These are phyloP conservation scores for Xestia rhomboidea DNA, from an alignment of 2,888 invertebrate genomes.

Conservation along the genomic window DNA sequence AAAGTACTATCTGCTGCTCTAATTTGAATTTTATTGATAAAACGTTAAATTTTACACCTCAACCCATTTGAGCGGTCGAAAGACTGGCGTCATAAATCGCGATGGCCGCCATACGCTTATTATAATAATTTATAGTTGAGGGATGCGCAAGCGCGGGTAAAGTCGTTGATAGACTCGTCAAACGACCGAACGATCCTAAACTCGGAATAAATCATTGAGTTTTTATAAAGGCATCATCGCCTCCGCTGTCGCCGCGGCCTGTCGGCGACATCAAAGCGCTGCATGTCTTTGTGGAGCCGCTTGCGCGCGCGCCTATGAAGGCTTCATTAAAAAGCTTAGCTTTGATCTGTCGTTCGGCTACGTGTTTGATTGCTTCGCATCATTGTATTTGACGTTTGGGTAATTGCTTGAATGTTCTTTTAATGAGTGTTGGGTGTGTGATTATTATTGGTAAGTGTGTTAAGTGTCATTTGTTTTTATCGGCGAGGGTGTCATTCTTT, in stretches of 20 bases:
- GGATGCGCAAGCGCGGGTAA: conserved; percentile 56
- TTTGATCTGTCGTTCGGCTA: conserved; percentile 80
- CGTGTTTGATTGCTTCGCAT: conserved; percentile 76
- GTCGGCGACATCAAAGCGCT: conserved; percentile 80
- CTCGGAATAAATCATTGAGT: conserved; percentile 86
- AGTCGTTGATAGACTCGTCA: conserved; percentile 70
- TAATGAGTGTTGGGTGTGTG: conserved; percentile 61
- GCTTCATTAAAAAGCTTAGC: conserved; percentile 83
- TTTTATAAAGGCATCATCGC: conserved; percentile 89
- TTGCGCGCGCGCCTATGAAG: conserved; percentile 80
- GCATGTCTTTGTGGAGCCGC: conserved; percentile 80
- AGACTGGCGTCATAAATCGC: conserved; percentile 59
- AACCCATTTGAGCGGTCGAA: conserved; percentile 38
- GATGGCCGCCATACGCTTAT: conserved; percentile 63
- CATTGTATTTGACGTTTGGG: conserved; percentile 73
- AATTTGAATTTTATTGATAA: conserved; percentile 53
- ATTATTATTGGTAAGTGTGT: conserved; percentile 52
- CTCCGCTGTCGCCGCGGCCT: conserved; percentile 82
- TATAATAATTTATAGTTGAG: conserved; percentile 71
- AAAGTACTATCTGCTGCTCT: conserved; percentile 28
- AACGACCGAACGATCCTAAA: conserved; percentile 70
- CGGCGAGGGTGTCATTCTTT: neutral
- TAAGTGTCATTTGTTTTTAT: conserved; percentile 21
- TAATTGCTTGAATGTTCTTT: conserved; percentile 75
- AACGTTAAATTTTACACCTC: conserved; percentile 70